Conservation (phyloP, 2,888 invertebrate species). For the Acronicta psi region DNA sequence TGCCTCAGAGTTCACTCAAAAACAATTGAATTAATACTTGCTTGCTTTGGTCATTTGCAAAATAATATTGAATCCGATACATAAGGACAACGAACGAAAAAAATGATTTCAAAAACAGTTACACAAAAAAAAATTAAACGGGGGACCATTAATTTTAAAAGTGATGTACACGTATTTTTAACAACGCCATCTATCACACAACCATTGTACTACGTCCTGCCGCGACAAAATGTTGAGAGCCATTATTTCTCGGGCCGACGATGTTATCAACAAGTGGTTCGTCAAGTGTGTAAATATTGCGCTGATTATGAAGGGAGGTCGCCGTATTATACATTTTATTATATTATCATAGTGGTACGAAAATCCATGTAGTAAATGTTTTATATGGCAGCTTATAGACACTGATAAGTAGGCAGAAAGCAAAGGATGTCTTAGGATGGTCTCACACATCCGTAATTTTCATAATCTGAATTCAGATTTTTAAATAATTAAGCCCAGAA, state of each 20-base stretch:
- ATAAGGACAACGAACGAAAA: no score
- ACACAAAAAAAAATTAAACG: no score
- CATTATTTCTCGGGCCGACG: slow-evolving; percentile 14
- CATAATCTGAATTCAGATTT: no score
- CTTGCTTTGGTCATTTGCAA: no score
- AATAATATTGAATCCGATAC: no score
- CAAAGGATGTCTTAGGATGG: no score
- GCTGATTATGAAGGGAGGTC: slow-evolving; percentile 49
- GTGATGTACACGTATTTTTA: not conserved
- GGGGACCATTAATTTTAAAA: no score
- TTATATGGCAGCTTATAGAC: slow-evolving; percentile 35
- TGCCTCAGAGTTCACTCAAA: no score
- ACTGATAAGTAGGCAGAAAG: slow-evolving; percentile 34
- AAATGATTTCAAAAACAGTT: no score
- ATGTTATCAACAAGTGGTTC: slow-evolving; percentile 55
- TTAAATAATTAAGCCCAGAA: no score
- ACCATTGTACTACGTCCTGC: slow-evolving; percentile 15
- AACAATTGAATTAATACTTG: no score
- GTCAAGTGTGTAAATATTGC: slow-evolving; percentile 45
- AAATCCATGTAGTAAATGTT: slow-evolving; percentile 30
- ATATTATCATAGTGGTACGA: slow-evolving; percentile 21
- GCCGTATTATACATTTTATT: slow-evolving; percentile 44
- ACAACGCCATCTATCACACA: slow-evolving; percentile 46
- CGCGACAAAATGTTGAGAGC: slow-evolving; percentile 10
- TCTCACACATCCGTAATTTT: no score